These are phyloP conservation scores for Sparus aurata DNA, from an alignment of 2,797 vertebrate species.

Conservation along the genomic window DNA sequence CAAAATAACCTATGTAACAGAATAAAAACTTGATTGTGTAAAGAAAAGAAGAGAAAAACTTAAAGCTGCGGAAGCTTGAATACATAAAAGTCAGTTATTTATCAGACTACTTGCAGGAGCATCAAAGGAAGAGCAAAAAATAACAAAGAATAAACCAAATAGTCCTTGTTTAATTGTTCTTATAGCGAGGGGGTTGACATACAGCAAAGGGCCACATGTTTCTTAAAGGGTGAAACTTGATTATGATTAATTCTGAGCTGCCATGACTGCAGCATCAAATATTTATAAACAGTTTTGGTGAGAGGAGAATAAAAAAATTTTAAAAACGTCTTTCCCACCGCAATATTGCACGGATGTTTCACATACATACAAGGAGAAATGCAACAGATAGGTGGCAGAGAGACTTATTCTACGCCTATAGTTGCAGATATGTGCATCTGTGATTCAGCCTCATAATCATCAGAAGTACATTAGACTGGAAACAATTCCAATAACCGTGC, in stretches of 20 bases:
- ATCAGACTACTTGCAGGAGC: not conserved
- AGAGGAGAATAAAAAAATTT: not conserved
- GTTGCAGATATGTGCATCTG: not conserved
- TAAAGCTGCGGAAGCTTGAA: not conserved
- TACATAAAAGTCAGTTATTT: not conserved
- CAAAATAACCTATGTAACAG: not conserved
- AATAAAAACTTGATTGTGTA: not conserved
- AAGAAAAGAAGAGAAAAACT: not conserved
- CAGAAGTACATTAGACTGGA: not conserved
- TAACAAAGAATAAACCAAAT: not conserved
- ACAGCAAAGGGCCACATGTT: too few relatives aligned
- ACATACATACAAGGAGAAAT: not conserved
- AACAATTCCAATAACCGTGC: not conserved
- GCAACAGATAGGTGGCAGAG: not conserved
- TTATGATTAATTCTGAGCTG: not conserved
- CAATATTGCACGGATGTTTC: slow-evolving; percentile 1
- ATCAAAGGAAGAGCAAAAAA: not conserved
- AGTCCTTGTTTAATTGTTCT: too few relatives aligned
- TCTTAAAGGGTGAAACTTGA: not conserved
- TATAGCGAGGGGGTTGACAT: too few relatives aligned
- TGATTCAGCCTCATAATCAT: not conserved
- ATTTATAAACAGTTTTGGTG: too few relatives aligned
- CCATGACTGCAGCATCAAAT: not conserved
- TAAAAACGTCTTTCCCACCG: not conserved
- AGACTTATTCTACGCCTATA: not conserved